Evolutionary conservation across 2,888 invertebrate genomes (phyloP).

Genomic region (Stenodema calcarata): DNA sequence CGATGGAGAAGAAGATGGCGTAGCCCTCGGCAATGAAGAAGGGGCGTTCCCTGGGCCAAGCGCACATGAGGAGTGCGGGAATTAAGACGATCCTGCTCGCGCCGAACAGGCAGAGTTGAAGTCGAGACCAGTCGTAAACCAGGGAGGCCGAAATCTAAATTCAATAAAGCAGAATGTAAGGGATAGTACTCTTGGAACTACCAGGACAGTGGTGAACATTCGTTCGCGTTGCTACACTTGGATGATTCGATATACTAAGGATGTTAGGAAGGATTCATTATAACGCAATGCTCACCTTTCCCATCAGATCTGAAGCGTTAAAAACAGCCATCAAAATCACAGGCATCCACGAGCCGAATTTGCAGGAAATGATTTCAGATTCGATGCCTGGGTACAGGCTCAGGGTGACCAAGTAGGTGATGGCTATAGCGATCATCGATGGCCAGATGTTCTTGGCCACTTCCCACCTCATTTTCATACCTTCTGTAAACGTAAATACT

Average conservation of each 20-base stretch:
- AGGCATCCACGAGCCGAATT: slow-evolving; percentile 87
- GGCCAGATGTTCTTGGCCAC: slow-evolving; percentile 86
- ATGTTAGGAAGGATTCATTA: background rate
- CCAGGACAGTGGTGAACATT: too few species aligned
- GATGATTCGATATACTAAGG: too few species aligned
- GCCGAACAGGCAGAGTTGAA: slow-evolving; percentile 78
- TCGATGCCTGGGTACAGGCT: slow-evolving; percentile 90
- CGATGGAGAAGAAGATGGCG: slow-evolving; percentile 71
- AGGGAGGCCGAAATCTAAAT: slow-evolving; percentile 76
- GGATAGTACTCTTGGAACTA: too few species aligned
- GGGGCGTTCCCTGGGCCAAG: slow-evolving; percentile 77
- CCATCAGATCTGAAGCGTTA: slow-evolving; percentile 84
- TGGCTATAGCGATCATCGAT: slow-evolving; percentile 86
- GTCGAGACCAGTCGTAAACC: slow-evolving; percentile 83
- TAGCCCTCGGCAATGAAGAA: slow-evolving; percentile 72
- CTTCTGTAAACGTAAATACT: slow-evolving; percentile 65
- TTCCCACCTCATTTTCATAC: slow-evolving; percentile 75
- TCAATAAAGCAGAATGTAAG: background rate
- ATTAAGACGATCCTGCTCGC: slow-evolving; percentile 76
- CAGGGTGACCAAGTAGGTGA: slow-evolving; percentile 88
- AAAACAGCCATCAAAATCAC: slow-evolving; percentile 88
- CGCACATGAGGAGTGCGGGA: slow-evolving; percentile 82
- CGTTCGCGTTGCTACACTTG: too few species aligned
- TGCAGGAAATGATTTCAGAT: slow-evolving; percentile 85
- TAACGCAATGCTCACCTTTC: slow-evolving; percentile 68